phyloP scores from a whole-genome alignment of 2,113 vertebrate species.

The Puffinus mauretanicus region DNA sequence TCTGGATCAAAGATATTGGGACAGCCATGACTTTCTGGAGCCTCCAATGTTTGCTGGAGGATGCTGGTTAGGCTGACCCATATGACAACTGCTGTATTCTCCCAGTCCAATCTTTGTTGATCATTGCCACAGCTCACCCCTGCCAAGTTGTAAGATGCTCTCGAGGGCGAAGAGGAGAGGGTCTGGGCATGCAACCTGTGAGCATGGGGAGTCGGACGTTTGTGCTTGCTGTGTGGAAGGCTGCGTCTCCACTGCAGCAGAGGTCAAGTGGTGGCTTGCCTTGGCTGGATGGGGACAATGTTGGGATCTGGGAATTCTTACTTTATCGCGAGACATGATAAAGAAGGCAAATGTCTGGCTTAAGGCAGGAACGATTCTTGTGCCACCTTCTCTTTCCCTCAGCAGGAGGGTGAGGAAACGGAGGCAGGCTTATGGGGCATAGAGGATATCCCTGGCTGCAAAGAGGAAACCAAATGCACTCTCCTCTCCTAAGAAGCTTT shows the following conservation, averaged over 20 bases:
- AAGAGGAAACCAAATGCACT: neutral
- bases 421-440: neutral
- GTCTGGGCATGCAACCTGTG: accelerated
- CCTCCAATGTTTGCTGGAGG: neutral
- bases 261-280: neutral
- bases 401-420: neutral
- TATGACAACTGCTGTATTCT: neutral
- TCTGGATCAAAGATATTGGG: neutral
- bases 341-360: neutral
- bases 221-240: neutral
- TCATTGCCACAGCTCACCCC: neutral
- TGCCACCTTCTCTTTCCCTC: neutral
- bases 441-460: neutral
- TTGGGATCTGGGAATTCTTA: neutral
- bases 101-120: accelerated
- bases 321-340: neutral
- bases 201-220: accelerated
- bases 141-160: neutral
- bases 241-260: neutral
- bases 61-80: neutral
- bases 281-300: neutral
- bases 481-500: neutral
- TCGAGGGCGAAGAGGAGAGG: neutral
- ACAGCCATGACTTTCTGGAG: neutral
- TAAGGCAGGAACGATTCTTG: neutral